phyloP scores from a whole-genome alignment of 1,140 invertebrate genomes.

The Drosophila albomicans region DNA sequence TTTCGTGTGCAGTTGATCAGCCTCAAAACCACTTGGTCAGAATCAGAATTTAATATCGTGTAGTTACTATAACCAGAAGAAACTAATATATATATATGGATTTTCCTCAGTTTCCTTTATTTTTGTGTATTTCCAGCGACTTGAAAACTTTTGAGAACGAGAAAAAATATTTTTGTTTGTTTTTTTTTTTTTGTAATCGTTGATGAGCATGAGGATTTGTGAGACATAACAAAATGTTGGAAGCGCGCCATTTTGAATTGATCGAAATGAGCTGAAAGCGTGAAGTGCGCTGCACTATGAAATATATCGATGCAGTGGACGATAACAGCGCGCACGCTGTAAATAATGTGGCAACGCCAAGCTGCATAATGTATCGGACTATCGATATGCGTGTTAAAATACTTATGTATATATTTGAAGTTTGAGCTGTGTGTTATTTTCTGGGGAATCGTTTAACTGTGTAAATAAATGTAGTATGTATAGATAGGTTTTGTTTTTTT shows the following conservation, averaged over 20 bases:
- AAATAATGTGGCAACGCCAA: background rate
- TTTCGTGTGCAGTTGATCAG: constrained; percentile 31
- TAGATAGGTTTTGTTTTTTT: background rate
- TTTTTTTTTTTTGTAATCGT: background rate
- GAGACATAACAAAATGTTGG: background rate
- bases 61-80: background rate
- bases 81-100: background rate
- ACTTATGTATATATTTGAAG: constrained; percentile 22
- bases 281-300: no score
- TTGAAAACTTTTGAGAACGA: background rate
- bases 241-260: background rate
- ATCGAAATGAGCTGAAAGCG: background rate
- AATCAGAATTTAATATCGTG: background rate
- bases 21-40: background rate
- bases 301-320: background rate
- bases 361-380: background rate
- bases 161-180: background rate
- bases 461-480: background rate
- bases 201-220: background rate
- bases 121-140: background rate
- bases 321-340: background rate
- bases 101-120: background rate
- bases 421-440: constrained; percentile 24
- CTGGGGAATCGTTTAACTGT: constrained; percentile 13
- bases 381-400: constrained; percentile 30